Evolutionary conservation across 1,140 invertebrate genomes (phyloP).

Genomic region (Heliconius eleuchia): DNA sequence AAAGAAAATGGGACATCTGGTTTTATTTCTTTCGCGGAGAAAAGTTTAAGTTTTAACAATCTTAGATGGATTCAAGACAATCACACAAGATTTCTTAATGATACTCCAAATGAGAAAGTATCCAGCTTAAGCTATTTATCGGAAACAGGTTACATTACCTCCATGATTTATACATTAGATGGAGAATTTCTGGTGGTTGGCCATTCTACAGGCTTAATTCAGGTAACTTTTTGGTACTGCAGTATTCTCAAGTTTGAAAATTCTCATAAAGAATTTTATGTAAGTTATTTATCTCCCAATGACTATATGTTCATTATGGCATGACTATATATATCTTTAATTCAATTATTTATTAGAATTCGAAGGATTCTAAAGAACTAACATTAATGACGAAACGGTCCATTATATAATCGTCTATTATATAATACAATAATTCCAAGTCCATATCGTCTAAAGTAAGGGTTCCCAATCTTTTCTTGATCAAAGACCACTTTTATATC

Average conservation of each 20-base stretch:
- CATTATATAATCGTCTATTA: too few species aligned
- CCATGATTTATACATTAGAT: conserved; percentile 58
- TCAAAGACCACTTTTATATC: too few species aligned
- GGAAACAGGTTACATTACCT: conserved; percentile 60
- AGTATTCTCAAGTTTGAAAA: neutral
- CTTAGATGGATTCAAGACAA: conserved; percentile 61
- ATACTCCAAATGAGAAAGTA: conserved; percentile 57
- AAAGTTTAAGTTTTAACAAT: conserved; percentile 44
- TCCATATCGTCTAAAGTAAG: too few species aligned
- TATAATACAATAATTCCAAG: too few species aligned
- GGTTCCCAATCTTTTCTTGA: too few species aligned
- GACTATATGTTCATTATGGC: too few species aligned
- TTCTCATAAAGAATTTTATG: neutral
- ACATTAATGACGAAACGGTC: too few species aligned
- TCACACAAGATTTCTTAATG: conserved; percentile 55
- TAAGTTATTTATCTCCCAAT: too few species aligned
- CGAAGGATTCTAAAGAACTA: too few species aligned
- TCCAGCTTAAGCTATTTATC: conserved; percentile 52
- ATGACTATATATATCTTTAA: too few species aligned
- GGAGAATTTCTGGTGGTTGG: conserved; percentile 62
- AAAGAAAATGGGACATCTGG: conserved; percentile 41
- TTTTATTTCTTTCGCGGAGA: conserved; percentile 63
- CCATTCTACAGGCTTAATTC: conserved; percentile 65
- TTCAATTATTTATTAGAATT: too few species aligned
- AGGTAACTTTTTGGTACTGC: conserved; percentile 31